Evolutionary conservation across 2,797 vertebrate genomes (phyloP), one percentile per base, ranked within the genome.

Genomic region (Sebastiscus albofasciatus): DNA sequence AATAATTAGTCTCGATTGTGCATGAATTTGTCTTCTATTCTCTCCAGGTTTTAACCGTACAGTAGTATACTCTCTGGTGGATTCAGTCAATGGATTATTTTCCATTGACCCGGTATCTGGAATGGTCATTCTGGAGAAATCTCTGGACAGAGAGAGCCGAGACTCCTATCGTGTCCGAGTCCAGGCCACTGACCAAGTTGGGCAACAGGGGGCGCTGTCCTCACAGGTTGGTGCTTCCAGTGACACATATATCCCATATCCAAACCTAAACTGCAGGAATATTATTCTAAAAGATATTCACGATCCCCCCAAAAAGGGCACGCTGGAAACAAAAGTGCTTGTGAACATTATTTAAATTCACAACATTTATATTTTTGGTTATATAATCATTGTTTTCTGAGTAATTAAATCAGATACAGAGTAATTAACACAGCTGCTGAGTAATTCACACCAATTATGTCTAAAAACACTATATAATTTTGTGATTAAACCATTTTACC

Each of bases 31-130:
- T 79, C 34, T 12, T 67, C 9, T 76, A 13, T 65, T 31, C 3
- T 87, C 83, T 79, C 8, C 89, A 99, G 98, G 97, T 65, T 73
- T 97, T 46, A 99, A 99, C 93, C 95, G 95, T 55, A 97, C 96
- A 58, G 93, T 99, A 64, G 93, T 94, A 54, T 99, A 99, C 91
- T 97, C 97, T 8, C 91, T 99, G 84, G 73, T 96, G 79, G 95
- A 97, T 84, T 97, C 97, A 11, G 96, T 96, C 74, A 93, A 94
- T 4, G 97, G 97, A 0, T 93, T 97, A 39, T 99, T 99, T 90
- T 99, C 98, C 80, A 96, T 99, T 49, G 96, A 99, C 42, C 95
- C 97, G 0, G 86, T 94, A 5, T 97, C 97, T 69, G 99, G 98
- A 82, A 97, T 99, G 81, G 87, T 99, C 72, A 93, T 87, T 56